These are phyloP conservation scores for Laterallus jamaicensis DNA, from an alignment of 2,113 vertebrate species.

Conservation along the genomic window DNA sequence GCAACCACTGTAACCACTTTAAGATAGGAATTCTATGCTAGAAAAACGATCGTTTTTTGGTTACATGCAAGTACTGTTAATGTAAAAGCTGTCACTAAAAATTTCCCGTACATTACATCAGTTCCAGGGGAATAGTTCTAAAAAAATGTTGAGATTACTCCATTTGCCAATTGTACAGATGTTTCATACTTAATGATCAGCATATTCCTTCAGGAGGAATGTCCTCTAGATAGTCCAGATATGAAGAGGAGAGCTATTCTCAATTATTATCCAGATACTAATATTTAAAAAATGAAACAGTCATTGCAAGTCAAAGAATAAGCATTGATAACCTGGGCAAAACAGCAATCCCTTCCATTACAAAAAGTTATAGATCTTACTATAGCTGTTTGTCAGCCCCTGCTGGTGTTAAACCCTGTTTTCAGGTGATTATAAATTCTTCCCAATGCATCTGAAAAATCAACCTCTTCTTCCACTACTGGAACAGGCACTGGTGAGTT, in stretches of 20 bases:
- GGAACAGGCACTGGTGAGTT: not conserved
- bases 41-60: not conserved
- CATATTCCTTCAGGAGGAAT: not conserved
- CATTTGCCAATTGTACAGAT: not conserved
- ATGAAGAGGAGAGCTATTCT: not conserved
- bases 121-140: not conserved
- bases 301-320: not conserved
- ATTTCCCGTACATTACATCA: not conserved
- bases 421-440: not conserved
- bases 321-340: not conserved
- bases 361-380: not conserved
- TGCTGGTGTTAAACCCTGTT: not conserved
- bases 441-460: not conserved
- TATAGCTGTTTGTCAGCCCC: not conserved
- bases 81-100: not conserved
- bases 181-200: not conserved
- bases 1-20: not conserved
- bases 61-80: not conserved
- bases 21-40: not conserved
- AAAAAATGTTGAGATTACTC: not conserved
- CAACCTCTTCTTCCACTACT: not conserved
- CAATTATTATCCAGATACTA: not conserved
- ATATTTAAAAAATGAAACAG: not conserved
- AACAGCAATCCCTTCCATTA: not conserved
- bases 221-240: not conserved